Percentiles rank a stretch among this genome's conserved stretches.
Evolutionary conservation across 2,888 invertebrate genomes (phyloP).

Genomic region (Folsomia candida): DNA sequence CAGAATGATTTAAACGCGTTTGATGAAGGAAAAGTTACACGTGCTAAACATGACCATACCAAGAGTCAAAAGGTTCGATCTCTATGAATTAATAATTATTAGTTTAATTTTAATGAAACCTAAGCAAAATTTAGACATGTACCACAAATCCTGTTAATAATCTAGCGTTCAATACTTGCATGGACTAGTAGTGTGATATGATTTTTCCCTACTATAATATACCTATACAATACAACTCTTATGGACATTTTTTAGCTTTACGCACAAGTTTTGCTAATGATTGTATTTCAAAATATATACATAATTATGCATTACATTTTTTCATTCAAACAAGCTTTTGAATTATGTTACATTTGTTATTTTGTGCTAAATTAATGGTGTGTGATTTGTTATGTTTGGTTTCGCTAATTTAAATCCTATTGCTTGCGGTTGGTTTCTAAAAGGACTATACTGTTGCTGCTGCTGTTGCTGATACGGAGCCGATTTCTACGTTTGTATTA

Average conservation of each 20-base stretch:
- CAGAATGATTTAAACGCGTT: constrained; percentile 47
- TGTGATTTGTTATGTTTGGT: not conserved
- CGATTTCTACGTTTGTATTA: not conserved
- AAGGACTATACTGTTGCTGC: not conserved
- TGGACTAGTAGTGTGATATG: no score
- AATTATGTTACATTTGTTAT: no score
- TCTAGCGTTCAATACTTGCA: no score
- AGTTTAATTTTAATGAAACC: no score
- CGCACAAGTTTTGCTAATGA: no score
- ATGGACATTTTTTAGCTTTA: no score
- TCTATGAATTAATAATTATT: not conserved
- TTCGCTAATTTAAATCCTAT: not conserved
- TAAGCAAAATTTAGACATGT: no score
- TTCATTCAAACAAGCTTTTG: not conserved
- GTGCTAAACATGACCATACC: constrained; percentile 41
- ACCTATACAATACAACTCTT: no score
- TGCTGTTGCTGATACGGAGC: not conserved
- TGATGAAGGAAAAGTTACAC: constrained; percentile 50
- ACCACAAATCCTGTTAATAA: no score
- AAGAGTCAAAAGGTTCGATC: constrained; percentile 36
- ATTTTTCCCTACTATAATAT: no score
- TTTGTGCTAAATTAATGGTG: not conserved
- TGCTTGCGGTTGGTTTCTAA: constrained; percentile 2
- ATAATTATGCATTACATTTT: no score
- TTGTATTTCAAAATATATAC: not conserved